These are phyloP conservation scores for Syngnathus floridae DNA, from an alignment of 2,113 vertebrate species.

Conservation along the genomic window DNA sequence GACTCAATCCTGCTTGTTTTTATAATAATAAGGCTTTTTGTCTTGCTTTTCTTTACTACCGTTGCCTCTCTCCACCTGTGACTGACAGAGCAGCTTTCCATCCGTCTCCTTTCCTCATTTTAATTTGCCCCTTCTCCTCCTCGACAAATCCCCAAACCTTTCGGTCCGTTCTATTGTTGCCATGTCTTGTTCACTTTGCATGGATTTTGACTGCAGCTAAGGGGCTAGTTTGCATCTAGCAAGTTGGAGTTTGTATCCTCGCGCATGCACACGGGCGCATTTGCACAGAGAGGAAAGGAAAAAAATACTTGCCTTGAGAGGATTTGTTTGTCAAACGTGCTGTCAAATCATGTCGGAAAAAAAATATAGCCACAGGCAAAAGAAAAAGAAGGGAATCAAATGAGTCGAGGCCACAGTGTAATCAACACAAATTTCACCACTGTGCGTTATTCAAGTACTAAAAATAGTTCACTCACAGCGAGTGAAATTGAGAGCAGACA, in stretches of 20 bases:
- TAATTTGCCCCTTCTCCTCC: background rate
- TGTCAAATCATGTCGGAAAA: slow-evolving; percentile 66
- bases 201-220: slow-evolving; percentile 68
- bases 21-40: slow-evolving; percentile 6
- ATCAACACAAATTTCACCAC: slow-evolving; percentile 44
- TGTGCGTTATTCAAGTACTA: slow-evolving; percentile 42
- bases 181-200: slow-evolving; percentile 68
- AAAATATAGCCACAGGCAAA: slow-evolving; percentile 46
- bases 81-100: slow-evolving; percentile 53
- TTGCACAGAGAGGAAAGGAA: slow-evolving; percentile 18
- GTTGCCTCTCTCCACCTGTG: slow-evolving; percentile 38
- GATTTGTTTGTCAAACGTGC: slow-evolving; percentile 71
- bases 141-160: background rate
- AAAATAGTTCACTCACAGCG: slow-evolving; percentile 31
- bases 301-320: slow-evolving; percentile 52
- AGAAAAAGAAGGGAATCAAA: slow-evolving; percentile 43
- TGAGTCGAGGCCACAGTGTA: slow-evolving; percentile 34
- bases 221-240: slow-evolving; percentile 65
- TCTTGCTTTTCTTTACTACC: slow-evolving; percentile 22
- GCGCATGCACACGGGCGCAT: slow-evolving; percentile 28
- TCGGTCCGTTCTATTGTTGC: slow-evolving; percentile 52
- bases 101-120: slow-evolving; percentile 43
- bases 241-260: slow-evolving; percentile 40
- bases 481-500: slow-evolving; percentile 23
- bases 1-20: too few species aligned